Base-by-base conservation (phyloP, 2,113 vertebrate genomes). In the Upupa epops region DNA sequence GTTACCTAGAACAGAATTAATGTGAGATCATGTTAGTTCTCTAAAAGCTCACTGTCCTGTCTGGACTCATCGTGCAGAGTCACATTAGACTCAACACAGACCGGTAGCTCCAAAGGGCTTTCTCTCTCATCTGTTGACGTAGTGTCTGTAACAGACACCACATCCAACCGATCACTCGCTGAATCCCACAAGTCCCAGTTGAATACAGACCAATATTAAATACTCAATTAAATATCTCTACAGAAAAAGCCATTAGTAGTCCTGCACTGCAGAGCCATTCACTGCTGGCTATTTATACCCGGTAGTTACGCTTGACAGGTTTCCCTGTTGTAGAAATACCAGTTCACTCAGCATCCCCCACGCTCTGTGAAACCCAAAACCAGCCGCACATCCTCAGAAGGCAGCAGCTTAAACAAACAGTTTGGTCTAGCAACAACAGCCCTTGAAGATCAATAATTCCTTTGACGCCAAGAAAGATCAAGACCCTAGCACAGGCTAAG, bases 121-220 rank as follows among this genome's bases (percentile, higher is more conserved):
- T 54, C 40, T 25, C 0, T 0, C 31, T 1, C 0, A 0, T 9
- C 79, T 51, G 31, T 6, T 0, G 0, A n/a, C 29, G 58, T 1
- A 6, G 36, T 4, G 2, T 5, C 13, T 29, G n/a, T 9, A 70
- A 46, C 6, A 70, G 55, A 36, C 25, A 56, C 45, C 45, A 36
- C 0, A 0, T 16, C 61, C 54, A 84, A 3, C 40, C 12, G 63
- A 24, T 37, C 71, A 45, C 72, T 21, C 37, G 9, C n/a, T 49
- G 52, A 28, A 45, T 51, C 40, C 56, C 32, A 42, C 17, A 19
- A 5, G 4, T 26, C 28, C 37, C 21, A 29, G 11, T 4, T 49
- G n/a, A 75, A 72, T 19, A 60, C 36, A 86, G 14, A 17, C 14
- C 36, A 28, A 20, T 26, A 69, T 68, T 49, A 79, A 75, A 80